phyloP scores from a whole-genome alignment of 2,888 invertebrate species.

The Dicranocentrus wangi region DNA sequence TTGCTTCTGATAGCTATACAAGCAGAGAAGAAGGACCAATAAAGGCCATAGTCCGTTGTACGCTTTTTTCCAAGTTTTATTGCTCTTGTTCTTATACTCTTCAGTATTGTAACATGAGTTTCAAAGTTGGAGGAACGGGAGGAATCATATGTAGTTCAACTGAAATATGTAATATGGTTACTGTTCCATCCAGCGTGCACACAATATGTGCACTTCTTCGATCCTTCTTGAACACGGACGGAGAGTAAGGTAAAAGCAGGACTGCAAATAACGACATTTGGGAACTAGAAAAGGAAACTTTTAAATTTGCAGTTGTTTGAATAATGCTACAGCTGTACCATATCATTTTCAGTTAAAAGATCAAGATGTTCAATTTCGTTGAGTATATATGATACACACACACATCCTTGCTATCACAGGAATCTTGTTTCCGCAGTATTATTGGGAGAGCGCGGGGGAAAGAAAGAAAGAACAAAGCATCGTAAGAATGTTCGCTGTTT shows the following conservation, averaged over 20 bases:
- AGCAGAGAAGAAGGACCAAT: constrained; percentile 39
- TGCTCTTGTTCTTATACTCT: constrained; percentile 45
- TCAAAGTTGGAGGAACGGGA: neutral
- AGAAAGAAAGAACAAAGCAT: neutral
- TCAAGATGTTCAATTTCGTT: neutral
- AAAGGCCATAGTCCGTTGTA: constrained; percentile 42
- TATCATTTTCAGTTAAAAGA: constrained; percentile 29
- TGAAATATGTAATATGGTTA: too few relatives aligned
- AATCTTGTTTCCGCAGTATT: too few relatives aligned
- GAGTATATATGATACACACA: too few relatives aligned
- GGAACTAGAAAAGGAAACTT: constrained; percentile 10
- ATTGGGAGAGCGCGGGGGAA: neutral
- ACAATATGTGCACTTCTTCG: too few relatives aligned
- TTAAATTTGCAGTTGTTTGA: constrained; percentile 49
- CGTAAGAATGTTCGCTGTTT: too few relatives aligned
- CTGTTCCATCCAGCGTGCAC: too few relatives aligned
- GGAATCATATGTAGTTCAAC: too few relatives aligned
- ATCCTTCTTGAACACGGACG: too few relatives aligned
- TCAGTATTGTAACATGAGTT: constrained; percentile 18
- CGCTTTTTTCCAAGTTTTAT: constrained; percentile 51
- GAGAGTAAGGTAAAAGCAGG: neutral
- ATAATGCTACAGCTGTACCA: constrained; percentile 39
- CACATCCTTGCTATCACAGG: too few relatives aligned
- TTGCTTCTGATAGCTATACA: constrained; percentile 44
- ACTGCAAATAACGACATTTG: constrained; percentile 19